phyloP scores from a whole-genome alignment of 64 coral and sea anemone genomes.

The Montipora cactus region DNA sequence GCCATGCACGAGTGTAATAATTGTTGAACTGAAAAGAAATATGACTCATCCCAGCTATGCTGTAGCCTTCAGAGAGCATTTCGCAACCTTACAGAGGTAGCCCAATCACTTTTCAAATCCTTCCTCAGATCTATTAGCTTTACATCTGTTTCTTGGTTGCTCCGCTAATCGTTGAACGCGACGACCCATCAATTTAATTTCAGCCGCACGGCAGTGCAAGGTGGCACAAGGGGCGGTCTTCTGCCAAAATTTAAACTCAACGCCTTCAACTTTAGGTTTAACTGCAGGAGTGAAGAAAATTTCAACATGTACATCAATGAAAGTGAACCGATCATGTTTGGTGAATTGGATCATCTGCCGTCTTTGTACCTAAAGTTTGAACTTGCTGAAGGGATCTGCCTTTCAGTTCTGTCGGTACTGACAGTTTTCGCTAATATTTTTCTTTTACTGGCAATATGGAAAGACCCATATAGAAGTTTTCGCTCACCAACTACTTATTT shows the following conservation, averaged over 20 bases:
- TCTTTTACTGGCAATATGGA: slow-evolving; percentile 65
- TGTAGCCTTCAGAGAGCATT: background rate
- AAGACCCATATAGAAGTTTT: slow-evolving; percentile 75
- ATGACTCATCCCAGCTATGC: background rate
- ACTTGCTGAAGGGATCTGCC: slow-evolving; percentile 63
- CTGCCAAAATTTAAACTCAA: background rate
- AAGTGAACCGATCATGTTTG: background rate
- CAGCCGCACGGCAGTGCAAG: no score
- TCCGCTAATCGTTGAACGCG: no score
- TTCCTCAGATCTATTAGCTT: no score
- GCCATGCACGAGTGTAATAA: background rate
- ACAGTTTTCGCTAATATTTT: slow-evolving; percentile 81
- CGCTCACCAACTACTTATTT: slow-evolving; percentile 77
- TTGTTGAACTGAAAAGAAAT: slow-evolving; percentile 5
- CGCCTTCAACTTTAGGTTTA: background rate
- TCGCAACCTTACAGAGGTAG: no score
- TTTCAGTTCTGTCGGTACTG: slow-evolving; percentile 60
- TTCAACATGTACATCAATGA: background rate
- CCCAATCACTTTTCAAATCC: no score
- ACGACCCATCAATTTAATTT: no score
- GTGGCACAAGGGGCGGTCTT: no score
- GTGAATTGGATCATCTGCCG: slow-evolving; percentile 10
- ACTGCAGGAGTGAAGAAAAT: background rate
- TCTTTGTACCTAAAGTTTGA: slow-evolving; percentile 81
- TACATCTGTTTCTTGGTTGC: no score